Evolutionary conservation across 2,797 vertebrate genomes (phyloP), one percentile per base, ranked within the genome.

Genomic region (Chelon labrosus): DNA sequence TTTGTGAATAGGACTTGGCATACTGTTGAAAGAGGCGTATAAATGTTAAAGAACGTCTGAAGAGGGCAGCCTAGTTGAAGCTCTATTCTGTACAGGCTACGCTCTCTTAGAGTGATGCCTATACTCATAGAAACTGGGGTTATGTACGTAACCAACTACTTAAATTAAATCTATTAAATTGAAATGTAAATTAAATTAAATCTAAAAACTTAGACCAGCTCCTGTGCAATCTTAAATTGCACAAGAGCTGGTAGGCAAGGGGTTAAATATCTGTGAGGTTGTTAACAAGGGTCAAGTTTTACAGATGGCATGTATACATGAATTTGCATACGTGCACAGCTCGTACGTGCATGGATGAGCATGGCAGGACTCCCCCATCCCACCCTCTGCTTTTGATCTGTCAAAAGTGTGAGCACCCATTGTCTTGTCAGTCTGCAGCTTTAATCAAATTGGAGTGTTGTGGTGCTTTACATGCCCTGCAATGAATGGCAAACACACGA

Each of bases 361-460:
- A 68, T 5, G 9, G 57, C 70, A 58, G 25, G 66, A 42, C 13
- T 16, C 25, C 9, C 14, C 42, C 20, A 77, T 65, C 65, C 20
- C 44, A 22, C 73, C 17, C 50, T 52, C 70, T 10, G 7, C 10
- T 16, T 47, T 35, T 69, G 77, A 66, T 54, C 69, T 22, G 80
- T 72, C 62, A 53, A 69, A 83, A 25, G 60, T 58, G 62, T 76
- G 71, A 59, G 70, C 5, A 1, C 70, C 67, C 75, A 69, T 70
- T 77, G 80, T 79, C 65, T 47, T 68, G 82, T 88, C 74, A 78
- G 80, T 86, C 79, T 82, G 50, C 16, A 9, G 79, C 19, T 51
- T 50, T 84, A 86, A 94, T 89, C 88, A 89, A 92, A 94, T 93
- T 85, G 83, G 83, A 71, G 83, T 80, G 85, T 79, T 51, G 53